These are phyloP conservation scores for Boloria selene DNA, from an alignment of 2,888 invertebrate genomes.

Conservation along the genomic window DNA sequence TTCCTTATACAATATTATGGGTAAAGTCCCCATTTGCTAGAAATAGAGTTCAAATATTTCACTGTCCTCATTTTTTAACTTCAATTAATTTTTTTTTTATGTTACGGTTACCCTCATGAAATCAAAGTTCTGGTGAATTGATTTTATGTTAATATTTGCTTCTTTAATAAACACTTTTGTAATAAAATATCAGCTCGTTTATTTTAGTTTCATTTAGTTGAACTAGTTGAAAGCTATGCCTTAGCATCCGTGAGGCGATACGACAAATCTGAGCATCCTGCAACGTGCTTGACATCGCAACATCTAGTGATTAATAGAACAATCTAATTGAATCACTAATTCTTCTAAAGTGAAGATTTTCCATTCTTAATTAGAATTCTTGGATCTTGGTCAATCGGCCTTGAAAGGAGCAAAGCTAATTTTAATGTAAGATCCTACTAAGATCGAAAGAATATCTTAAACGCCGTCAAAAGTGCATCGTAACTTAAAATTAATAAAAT, in stretches of 20 bases:
- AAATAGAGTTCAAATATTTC: too few species aligned
- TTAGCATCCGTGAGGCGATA: slow-evolving; percentile 7
- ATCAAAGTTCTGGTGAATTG: too few species aligned
- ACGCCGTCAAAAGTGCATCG: neutral
- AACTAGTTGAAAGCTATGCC: neutral
- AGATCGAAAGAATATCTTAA: too few species aligned
- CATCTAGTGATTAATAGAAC: slow-evolving; percentile 36
- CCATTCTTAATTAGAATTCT: slow-evolving; percentile 16
- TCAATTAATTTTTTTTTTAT: too few species aligned
- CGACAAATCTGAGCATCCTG: slow-evolving; percentile 11
- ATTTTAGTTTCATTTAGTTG: slow-evolving; percentile 4
- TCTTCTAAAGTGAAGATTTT: slow-evolving; percentile 23
- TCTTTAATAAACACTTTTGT: too few species aligned
- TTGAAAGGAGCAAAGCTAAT: slow-evolving; percentile 9
- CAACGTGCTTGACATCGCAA: slow-evolving; percentile 38
- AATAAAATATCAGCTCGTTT: too few species aligned
- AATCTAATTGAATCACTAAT: slow-evolving; percentile 30
- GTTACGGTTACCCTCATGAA: too few species aligned
- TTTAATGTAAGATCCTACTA: neutral
- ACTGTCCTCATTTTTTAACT: too few species aligned
- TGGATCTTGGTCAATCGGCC: slow-evolving; percentile 5
- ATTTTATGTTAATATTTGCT: too few species aligned
- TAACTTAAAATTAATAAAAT: too few species aligned
- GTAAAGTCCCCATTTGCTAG: too few species aligned
- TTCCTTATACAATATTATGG: too few species aligned